Evolutionary conservation across 2,113 vertebrate genomes (phyloP).

Genomic region (Vulpes vulpes): DNA sequence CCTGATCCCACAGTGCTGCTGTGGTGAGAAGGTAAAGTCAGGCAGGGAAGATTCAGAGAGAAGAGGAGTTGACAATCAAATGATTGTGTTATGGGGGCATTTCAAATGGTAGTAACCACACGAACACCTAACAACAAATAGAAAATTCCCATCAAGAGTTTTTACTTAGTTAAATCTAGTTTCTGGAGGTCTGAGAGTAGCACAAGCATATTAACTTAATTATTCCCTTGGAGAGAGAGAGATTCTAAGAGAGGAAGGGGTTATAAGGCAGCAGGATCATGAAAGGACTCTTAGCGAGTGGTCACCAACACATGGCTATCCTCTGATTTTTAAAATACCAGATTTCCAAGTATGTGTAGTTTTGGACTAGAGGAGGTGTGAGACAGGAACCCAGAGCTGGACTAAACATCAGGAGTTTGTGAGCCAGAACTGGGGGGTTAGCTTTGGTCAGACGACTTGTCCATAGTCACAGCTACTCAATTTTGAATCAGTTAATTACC

Average conservation of each 20-base stretch:
- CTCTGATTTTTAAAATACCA: conserved; percentile 16
- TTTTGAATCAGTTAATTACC: not conserved
- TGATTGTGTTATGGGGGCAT: not conserved
- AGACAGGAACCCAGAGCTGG: not conserved
- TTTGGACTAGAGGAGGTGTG: not conserved
- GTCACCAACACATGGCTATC: not conserved
- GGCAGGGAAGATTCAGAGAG: not conserved
- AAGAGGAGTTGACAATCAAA: not conserved
- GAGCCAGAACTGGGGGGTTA: not conserved
- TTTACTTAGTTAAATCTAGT: not conserved
- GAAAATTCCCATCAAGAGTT: not conserved
- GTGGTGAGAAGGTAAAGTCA: not conserved
- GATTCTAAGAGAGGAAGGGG: not conserved
- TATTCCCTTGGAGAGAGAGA: not conserved
- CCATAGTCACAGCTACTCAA: not conserved
- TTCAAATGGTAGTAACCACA: too few relatives aligned
- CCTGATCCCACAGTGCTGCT: not conserved
- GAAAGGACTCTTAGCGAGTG: not conserved
- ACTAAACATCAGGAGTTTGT: not conserved
- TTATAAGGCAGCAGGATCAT: not conserved
- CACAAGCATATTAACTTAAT: not conserved
- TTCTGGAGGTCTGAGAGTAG: not conserved
- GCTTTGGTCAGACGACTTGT: not conserved
- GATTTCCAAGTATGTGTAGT: not conserved
- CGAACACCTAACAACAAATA: not conserved